These are phyloP conservation scores for Blastomussa wellsi DNA, from an alignment of 92 coral and sea anemone genomes.

Conservation along the genomic window DNA sequence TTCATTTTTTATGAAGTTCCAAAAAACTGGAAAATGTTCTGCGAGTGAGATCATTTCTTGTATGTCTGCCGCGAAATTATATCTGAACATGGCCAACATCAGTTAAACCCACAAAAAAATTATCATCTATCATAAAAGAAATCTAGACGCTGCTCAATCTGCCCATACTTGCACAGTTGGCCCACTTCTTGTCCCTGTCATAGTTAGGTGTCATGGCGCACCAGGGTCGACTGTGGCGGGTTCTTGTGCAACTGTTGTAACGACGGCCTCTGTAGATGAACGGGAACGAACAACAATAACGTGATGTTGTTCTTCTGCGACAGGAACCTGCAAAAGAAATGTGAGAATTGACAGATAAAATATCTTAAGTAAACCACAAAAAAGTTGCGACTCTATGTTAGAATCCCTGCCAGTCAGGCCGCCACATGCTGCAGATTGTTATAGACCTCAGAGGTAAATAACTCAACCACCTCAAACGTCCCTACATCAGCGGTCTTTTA, in stretches of 20 bases:
- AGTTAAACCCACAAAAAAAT: not conserved
- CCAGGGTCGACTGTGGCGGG: slow-evolving; percentile 32
- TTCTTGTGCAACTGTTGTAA: slow-evolving; percentile 42
- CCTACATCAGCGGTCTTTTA: too few species aligned
- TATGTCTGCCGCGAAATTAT: too few species aligned
- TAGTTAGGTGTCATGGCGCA: slow-evolving; percentile 53
- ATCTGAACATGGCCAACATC: not conserved
- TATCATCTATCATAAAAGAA: not conserved
- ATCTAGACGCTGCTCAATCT: not conserved
- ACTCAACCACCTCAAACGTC: too few species aligned
- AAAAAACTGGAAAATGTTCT: too few species aligned
- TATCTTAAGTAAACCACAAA: not conserved
- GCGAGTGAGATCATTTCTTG: too few species aligned
- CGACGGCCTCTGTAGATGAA: slow-evolving; percentile 46
- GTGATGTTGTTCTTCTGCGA: slow-evolving; percentile 34
- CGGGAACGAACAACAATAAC: slow-evolving; percentile 50
- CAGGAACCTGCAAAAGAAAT: slow-evolving; percentile 27
- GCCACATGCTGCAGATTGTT: too few species aligned
- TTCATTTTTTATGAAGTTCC: too few species aligned
- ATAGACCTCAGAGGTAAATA: not conserved
- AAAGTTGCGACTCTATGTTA: not conserved
- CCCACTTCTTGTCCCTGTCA: slow-evolving; percentile 44
- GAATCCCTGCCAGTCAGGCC: too few species aligned
- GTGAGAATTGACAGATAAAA: not conserved
- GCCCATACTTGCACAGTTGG: slow-evolving; percentile 34